Base-by-base conservation (phyloP, 1,140 invertebrate species). In the Brachionus rotundiformis region DNA sequence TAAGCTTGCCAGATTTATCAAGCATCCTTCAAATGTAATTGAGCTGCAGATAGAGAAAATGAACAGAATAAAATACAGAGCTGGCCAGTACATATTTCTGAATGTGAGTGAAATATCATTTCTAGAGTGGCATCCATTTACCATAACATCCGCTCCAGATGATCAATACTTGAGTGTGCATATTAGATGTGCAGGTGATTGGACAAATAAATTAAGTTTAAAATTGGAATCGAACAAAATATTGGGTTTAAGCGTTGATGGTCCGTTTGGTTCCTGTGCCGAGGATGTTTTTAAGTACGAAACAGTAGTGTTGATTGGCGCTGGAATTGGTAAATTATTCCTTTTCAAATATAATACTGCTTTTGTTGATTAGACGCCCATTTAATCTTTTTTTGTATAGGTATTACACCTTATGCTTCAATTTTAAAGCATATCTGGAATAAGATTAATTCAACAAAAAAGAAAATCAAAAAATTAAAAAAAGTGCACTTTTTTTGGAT, bases 381-480 rank as follows among this genome's bases (percentile, higher is more conserved):
- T n/a, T n/a, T n/a, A n/a, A n/a, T n/a, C n/a, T n/a, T n/a, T n/a
- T n/a, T n/a, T n/a, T n/a, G n/a, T n/a, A n/a, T n/a, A n/a, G n/a
- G n/a, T n/a, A 96, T 99, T 0, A 99, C 97, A 0, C 98, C 98
- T 0, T 99, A 99, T 85, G 97, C 97, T 1, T 99, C 97, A 1
- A 99, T 99, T 84, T 90, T 99, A 7, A 98, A 97, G 85, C 95
- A 98, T 87, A 90, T 98, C 41, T 86, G 85, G 47, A n/a, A 77
- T n/a, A n/a, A 65, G 61, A 10, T 13, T 10, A 31, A 65, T 31
- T 31, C 13, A 76, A 3, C 27, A 19, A 36, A 39, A 73, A 27
- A 27, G 31, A 31, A 11, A 33, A 11, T 3, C 23, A 44, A n/a
- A n/a, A n/a, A n/a, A n/a, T 19, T 82, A 3, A 33, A 76, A 39